These are phyloP conservation scores for Trissolcus basalis DNA, from an alignment of 1,140 invertebrate species.

Conservation along the genomic window DNA sequence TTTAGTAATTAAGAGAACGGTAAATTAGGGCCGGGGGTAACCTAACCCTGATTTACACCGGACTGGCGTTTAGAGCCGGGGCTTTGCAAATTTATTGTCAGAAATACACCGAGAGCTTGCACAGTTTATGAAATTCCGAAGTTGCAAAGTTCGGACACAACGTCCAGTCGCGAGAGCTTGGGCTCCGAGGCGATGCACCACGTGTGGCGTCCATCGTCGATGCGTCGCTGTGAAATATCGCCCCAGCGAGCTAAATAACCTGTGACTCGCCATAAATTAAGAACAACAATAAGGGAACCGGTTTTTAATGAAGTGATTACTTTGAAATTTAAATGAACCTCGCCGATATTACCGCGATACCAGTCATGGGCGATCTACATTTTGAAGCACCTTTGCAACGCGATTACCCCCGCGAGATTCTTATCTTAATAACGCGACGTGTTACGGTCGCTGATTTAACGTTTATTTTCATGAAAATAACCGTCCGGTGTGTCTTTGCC, in stretches of 20 bases:
- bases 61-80: conserved; percentile 14
- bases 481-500: neutral
- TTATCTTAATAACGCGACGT: conserved; percentile 57
- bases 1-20: conserved; percentile 51
- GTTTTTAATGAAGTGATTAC: conserved; percentile 57
- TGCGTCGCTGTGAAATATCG: conserved; percentile 40
- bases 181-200: conserved; percentile 18
- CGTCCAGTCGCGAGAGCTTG: neutral
- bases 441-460: conserved; percentile 48
- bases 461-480: conserved; percentile 48
- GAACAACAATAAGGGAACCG: conserved; percentile 42
- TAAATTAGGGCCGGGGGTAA: conserved; percentile 37
- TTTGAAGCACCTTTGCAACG: conserved; percentile 47
- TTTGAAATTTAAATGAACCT: conserved; percentile 53
- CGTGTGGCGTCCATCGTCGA: conserved; percentile 24
- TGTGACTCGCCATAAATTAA: conserved; percentile 46
- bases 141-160: conserved; percentile 9
- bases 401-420: conserved; percentile 53
- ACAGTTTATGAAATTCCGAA: conserved; percentile 18
- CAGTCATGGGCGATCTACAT: conserved; percentile 50
- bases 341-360: conserved; percentile 38
- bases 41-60: conserved; percentile 43
- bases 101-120: conserved; percentile 18
- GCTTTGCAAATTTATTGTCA: conserved; percentile 37
- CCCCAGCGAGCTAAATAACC: conserved; percentile 36